Percentiles rank a stretch among this genome's conserved stretches.
phyloP scores from a whole-genome alignment of 2,888 invertebrate species.

The Cantharis lateralis region DNA sequence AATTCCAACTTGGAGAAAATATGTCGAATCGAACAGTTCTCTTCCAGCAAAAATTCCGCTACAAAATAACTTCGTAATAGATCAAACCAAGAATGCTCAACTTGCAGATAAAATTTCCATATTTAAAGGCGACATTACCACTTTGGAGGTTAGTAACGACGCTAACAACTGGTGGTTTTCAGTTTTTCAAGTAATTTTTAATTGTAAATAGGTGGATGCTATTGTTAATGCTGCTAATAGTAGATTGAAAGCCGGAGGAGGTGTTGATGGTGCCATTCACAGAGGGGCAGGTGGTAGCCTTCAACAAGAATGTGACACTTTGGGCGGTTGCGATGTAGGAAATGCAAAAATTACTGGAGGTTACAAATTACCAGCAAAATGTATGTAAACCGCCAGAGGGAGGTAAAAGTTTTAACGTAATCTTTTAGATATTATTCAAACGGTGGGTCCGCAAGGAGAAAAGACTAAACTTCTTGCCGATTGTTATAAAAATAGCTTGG shows the following conservation, averaged over 20 bases:
- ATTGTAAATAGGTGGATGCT: conserved; percentile 68
- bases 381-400: conserved; percentile 60
- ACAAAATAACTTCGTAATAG: conserved; percentile 50
- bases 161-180: neutral
- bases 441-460: conserved; percentile 84
- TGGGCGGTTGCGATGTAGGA: conserved; percentile 80
- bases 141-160: conserved; percentile 63
- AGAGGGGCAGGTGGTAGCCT: conserved; percentile 73
- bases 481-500: conserved; percentile 74
- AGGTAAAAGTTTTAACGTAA: neutral
- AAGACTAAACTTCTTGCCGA: conserved; percentile 65
- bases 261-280: conserved; percentile 92
- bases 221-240: conserved; percentile 92
- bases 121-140: conserved; percentile 82
- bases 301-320: conserved; percentile 70
- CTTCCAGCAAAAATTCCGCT: conserved; percentile 51
- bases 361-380: conserved; percentile 81
- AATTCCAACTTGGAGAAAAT: conserved; percentile 64
- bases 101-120: conserved; percentile 68
- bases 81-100: conserved; percentile 53
- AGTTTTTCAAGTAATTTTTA: neutral
- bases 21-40: conserved; percentile 46
- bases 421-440: conserved; percentile 82
- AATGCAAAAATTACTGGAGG: conserved; percentile 83
- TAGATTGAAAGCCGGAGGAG: conserved; percentile 76